Base-by-base conservation (phyloP, 2,113 vertebrate species). In the western clawed frog (Xenopus tropicalis) region DNA sequence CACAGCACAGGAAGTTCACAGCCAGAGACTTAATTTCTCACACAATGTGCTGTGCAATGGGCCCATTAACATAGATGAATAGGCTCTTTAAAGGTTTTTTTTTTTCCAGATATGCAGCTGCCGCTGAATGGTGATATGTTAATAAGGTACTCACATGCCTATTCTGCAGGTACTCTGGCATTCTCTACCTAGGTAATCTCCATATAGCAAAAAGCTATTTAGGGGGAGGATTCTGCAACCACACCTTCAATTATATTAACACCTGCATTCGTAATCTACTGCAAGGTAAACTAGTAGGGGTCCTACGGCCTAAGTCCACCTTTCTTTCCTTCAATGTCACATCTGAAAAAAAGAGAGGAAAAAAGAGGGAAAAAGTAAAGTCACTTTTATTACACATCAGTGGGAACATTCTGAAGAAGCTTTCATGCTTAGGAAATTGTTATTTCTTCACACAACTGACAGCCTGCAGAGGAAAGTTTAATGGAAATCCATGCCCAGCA, bases 191-290 rank as follows among this genome's bases (percentile, higher is more conserved):
- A 93, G 92, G 87, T 91, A 93, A 93, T 90, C 91, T 94, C 92
- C 88, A 86, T 84, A 85, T 80, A 91, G 90, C 87, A 86, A 88
- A 48, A 91, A 85, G 85, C 88, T 86, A 88, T 87, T 90, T 37
- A 37, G 80, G 83, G 85, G 84, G 70, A 81, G 90, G 79, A 86
- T 85, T 89, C 86, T 92, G 81, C 84, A 85, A 85, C 89, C 90
- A 93, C 92, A 98, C 95, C 96, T 94, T 94, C 92, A 93, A 95
- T 96, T 95, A 93, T 88, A 87, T 88, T 87, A 90, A 91, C 94
- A 96, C 94, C 95, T 97, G 95, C 94, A 89, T 87, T 82, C 79
- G 87, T 90, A 92, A 93, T 93, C 91, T 90, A 79, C 64, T 68
- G 78, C 73, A 89, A 91, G 90, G 89, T 92, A 89, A 85, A 54